Conservation (phyloP, 2,888 invertebrate species). For the Drosophila yooni region DNA sequence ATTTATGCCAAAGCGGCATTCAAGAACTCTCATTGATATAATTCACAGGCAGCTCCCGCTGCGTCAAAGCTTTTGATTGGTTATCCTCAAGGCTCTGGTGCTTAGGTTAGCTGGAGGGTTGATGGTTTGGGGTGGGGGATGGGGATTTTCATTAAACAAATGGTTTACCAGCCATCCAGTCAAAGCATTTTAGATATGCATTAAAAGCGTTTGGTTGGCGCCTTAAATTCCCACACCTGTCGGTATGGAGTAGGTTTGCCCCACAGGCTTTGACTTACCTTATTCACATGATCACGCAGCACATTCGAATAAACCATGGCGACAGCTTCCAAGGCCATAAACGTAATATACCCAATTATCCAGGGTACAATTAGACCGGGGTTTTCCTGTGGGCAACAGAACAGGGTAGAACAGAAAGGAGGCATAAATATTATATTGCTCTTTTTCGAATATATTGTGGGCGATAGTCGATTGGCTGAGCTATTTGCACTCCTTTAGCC, state of each 20-base stretch:
- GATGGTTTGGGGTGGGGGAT: background rate
- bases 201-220: slow-evolving; percentile 47
- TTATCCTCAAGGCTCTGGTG: background rate
- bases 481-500: slow-evolving; percentile 52
- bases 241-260: background rate
- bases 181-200: slow-evolving; percentile 58
- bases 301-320: slow-evolving; percentile 93
- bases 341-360: slow-evolving; percentile 92
- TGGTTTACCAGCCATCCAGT: slow-evolving; percentile 37
- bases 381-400: slow-evolving; percentile 87
- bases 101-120: background rate
- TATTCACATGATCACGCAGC: slow-evolving; percentile 92
- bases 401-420: slow-evolving; percentile 24
- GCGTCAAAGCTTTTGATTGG: slow-evolving; percentile 41
- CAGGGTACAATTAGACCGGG: slow-evolving; percentile 91
- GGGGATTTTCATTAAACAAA: slow-evolving; percentile 66
- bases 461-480: background rate
- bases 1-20: slow-evolving; percentile 63
- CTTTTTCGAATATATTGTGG: slow-evolving; percentile 4
- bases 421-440: slow-evolving; percentile 39
- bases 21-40: slow-evolving; percentile 53
- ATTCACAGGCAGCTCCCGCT: slow-evolving; percentile 33
- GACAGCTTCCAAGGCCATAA: slow-evolving; percentile 92
- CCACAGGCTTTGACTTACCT: slow-evolving; percentile 86
- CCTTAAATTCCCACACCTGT: slow-evolving; percentile 22